Conservation (phyloP, 2,888 invertebrate genomes). For the Caenorhabditis sp. region DNA sequence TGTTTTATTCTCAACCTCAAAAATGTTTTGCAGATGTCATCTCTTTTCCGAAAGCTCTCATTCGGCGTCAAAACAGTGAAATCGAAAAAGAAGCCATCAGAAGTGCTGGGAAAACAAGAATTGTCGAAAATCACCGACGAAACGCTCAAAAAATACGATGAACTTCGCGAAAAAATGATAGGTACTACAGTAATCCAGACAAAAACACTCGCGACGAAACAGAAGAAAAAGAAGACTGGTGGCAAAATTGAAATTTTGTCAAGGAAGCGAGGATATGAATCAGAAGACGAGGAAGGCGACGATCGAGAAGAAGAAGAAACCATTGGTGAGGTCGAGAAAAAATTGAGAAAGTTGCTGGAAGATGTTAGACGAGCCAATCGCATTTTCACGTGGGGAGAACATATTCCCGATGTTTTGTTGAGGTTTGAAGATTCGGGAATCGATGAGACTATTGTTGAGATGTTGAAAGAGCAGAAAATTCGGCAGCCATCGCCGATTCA, state of each 20-base stretch:
- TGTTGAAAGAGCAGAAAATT: slow-evolving; percentile 39
- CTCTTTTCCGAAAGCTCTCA: slow-evolving; percentile 20
- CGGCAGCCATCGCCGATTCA: slow-evolving; percentile 85
- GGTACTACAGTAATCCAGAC: slow-evolving; percentile 24
- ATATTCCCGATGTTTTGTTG: slow-evolving; percentile 63
- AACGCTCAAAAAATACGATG: slow-evolving; percentile 19
- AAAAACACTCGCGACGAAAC: slow-evolving; percentile 7
- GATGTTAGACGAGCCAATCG: slow-evolving; percentile 48
- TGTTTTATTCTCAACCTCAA: too few species aligned
- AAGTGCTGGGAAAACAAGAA: slow-evolving; percentile 7
- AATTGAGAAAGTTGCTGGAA: slow-evolving; percentile 21
- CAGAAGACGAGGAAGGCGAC: slow-evolving; percentile 17
- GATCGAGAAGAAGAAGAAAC: slow-evolving; percentile 6
- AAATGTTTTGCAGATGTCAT: not conserved
- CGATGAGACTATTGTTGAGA: slow-evolving; percentile 23
- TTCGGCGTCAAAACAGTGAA: slow-evolving; percentile 33
- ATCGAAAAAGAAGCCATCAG: slow-evolving; percentile 10
- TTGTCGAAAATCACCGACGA: slow-evolving; percentile 28
- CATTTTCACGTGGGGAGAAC: slow-evolving; percentile 66
- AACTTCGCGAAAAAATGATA: slow-evolving; percentile 31
- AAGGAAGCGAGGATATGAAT: slow-evolving; percentile 21
- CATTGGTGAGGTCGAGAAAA: slow-evolving; percentile 15
- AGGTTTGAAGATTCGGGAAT: slow-evolving; percentile 54
- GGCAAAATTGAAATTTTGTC: slow-evolving; percentile 27
- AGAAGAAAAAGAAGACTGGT: slow-evolving; percentile 5